Evolutionary conservation across 2,113 vertebrate genomes (phyloP).

Genomic region (Brachyhypopomus occidentalis): DNA sequence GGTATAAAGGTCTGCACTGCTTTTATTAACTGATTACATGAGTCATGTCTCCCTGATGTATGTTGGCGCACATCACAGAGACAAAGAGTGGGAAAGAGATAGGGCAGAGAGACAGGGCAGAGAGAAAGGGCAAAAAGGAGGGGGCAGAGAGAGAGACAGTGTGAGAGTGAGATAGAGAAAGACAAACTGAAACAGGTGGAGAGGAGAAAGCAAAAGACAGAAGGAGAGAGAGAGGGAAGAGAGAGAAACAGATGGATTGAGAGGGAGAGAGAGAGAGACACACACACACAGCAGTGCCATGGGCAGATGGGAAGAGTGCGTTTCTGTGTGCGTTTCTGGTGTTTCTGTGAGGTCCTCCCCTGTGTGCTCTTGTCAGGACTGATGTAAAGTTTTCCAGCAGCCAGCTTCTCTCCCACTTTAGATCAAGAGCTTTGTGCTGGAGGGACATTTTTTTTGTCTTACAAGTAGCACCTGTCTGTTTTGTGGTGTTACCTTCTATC

Average conservation of each 20-base stretch:
- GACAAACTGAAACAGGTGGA: too few species aligned
- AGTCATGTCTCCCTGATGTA: constrained; percentile 33
- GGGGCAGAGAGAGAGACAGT: not conserved
- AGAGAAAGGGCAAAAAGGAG: not conserved
- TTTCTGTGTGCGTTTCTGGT: too few species aligned
- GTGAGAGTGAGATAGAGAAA: too few species aligned
- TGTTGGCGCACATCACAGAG: not conserved
- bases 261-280: not conserved
- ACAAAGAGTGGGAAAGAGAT: not conserved
- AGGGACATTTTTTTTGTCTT: not conserved
- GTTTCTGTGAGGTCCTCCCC: too few species aligned
- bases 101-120: not conserved
- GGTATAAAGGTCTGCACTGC: constrained; percentile 3
- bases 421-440: constrained; percentile 2
- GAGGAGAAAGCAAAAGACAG: too few species aligned
- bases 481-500: not conserved
- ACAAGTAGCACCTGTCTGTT: not conserved
- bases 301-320: too few species aligned
- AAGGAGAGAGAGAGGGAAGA: too few species aligned
- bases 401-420: not conserved
- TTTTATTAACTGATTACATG: constrained; percentile 38
- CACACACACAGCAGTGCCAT: too few species aligned
- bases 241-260: too few species aligned
- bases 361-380: not conserved
- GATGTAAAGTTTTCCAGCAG: not conserved